phyloP scores from a whole-genome alignment of 2,113 vertebrate species.

The Epinephelus moara region DNA sequence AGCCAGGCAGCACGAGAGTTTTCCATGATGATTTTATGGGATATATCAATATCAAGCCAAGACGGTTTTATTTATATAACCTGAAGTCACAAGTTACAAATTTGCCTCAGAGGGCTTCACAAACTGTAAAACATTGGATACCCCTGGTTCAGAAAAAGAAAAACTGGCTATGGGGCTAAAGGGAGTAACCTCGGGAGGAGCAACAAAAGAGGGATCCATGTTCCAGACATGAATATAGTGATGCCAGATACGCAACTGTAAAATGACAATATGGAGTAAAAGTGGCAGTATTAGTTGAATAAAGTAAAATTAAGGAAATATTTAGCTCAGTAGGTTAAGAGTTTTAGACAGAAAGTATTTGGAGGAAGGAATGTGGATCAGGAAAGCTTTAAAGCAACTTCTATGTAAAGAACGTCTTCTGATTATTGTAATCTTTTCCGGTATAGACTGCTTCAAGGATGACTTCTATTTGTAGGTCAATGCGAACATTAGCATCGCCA shows the following conservation, averaged over 20 bases:
- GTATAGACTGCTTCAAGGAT: too few species aligned
- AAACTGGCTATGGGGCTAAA: not conserved
- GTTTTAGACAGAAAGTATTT: not conserved
- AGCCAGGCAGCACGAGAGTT: conserved; percentile 1
- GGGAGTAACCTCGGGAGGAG: not conserved
- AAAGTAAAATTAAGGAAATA: too few species aligned
- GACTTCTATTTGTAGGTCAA: too few species aligned
- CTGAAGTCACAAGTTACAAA: conserved; percentile 15
- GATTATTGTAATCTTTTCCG: not conserved
- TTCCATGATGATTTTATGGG: conserved; percentile 40
- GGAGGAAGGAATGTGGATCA: not conserved
- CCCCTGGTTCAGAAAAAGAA: not conserved
- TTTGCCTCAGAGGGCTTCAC: not conserved
- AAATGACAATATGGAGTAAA: not conserved
- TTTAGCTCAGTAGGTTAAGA: not conserved
- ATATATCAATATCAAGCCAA: conserved; percentile 15
- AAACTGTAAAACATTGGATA: not conserved
- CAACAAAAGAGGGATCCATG: not conserved
- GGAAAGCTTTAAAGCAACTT: not conserved
- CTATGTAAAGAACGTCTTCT: too few species aligned
- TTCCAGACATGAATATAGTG: not conserved
- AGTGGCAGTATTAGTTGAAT: too few species aligned
- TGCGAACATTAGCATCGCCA: too few species aligned
- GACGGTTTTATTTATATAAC: conserved; percentile 11
- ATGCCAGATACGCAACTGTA: not conserved